Conservation (phyloP, 2,888 invertebrate species). For the Taenaris catops region DNA sequence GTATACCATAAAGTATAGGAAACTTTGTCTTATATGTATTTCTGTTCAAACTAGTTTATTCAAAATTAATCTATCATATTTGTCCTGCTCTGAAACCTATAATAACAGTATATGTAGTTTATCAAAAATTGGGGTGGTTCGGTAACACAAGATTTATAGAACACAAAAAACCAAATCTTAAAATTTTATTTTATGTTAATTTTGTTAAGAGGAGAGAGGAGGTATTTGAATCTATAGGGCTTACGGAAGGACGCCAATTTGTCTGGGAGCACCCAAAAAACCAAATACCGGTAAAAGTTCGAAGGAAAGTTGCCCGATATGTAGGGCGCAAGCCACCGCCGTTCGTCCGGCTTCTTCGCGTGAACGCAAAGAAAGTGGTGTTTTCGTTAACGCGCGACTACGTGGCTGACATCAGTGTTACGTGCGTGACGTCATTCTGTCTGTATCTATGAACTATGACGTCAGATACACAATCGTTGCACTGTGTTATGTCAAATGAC, state of each 20-base stretch:
- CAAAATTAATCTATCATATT: too few species aligned
- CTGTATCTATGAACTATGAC: constrained; percentile 15
- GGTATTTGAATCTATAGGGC: not conserved
- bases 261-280: constrained; percentile 42
- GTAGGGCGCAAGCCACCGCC: constrained; percentile 56
- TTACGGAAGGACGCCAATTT: constrained; percentile 37
- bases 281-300: constrained; percentile 43
- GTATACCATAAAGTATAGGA: too few species aligned
- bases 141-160: too few species aligned
- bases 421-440: constrained; percentile 35
- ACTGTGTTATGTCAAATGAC: too few species aligned
- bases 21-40: too few species aligned
- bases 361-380: constrained; percentile 32
- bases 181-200: too few species aligned
- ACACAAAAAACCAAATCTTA: too few species aligned
- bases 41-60: too few species aligned
- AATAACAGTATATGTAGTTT: too few species aligned
- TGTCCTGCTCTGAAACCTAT: too few species aligned
- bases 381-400: constrained; percentile 32
- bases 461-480: constrained; percentile 12
- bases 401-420: constrained; percentile 30
- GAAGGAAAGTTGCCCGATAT: constrained; percentile 76
- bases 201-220: too few species aligned
- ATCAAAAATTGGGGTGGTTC: too few species aligned
- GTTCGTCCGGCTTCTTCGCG: constrained; percentile 39